A percentile compares a stretch with the other conserved stretches of the same genome.
Conservation (phyloP, 1,140 invertebrate genomes). For the Lepidostoma basale region DNA sequence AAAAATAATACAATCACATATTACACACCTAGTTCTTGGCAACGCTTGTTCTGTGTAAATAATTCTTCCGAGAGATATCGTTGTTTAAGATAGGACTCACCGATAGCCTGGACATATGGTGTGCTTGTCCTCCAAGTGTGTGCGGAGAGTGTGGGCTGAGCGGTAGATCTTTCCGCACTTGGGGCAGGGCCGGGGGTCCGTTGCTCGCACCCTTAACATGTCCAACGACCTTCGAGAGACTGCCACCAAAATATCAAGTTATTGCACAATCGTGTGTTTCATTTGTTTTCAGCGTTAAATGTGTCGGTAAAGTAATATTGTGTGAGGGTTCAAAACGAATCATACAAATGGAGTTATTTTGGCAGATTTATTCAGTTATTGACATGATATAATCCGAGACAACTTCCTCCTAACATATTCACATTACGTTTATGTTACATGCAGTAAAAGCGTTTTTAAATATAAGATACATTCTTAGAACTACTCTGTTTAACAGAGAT, state of each 20-base stretch:
- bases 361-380: constrained; percentile 26
- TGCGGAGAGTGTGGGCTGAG: constrained; percentile 86
- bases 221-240: constrained; percentile 78
- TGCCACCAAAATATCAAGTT: constrained; percentile 51
- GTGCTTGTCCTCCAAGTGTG: constrained; percentile 91
- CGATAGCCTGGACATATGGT: constrained; percentile 88
- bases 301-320: no score
- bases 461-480: constrained; percentile 31
- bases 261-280: neutral
- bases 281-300: no score
- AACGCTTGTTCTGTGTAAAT: no score
- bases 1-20: no score
- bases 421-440: constrained; percentile 17
- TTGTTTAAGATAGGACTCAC: no score
- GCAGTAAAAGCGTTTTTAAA: constrained; percentile 25
- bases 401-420: constrained; percentile 5
- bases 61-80: no score
- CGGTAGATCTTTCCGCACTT: constrained; percentile 93
- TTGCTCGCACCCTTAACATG: constrained; percentile 84
- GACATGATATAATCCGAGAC: neutral
- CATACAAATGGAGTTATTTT: constrained; percentile 25
- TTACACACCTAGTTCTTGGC: no score
- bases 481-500: constrained; percentile 46
- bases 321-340: constrained; percentile 18
- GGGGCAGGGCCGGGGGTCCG: constrained; percentile 88